Conservation (phyloP, 2,113 vertebrate genomes). For the Ursus arctos region DNA sequence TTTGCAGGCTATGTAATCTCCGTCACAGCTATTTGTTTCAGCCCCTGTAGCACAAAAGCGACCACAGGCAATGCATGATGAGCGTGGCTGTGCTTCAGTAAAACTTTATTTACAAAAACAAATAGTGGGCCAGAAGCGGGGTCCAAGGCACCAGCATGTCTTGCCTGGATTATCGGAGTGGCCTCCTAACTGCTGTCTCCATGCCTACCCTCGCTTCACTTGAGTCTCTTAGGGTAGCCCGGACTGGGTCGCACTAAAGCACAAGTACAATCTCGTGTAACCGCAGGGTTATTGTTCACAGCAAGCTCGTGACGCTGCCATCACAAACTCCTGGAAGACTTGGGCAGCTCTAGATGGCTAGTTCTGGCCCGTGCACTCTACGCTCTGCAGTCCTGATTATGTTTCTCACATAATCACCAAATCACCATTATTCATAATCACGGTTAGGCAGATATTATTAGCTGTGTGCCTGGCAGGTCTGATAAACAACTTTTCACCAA, state of each 20-base stretch:
- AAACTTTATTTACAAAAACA: neutral
- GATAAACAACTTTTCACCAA: neutral
- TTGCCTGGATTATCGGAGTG: neutral
- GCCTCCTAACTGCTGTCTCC: neutral
- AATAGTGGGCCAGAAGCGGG: too few species aligned
- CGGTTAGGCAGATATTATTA: neutral
- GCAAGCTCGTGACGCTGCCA: neutral
- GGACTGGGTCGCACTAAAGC: neutral
- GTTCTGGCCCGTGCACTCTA: neutral
- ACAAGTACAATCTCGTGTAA: accelerated
- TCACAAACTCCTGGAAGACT: neutral
- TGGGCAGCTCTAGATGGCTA: neutral
- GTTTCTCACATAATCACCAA: neutral
- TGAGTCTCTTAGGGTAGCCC: neutral
- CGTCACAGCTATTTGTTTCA: neutral
- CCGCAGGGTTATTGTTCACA: neutral
- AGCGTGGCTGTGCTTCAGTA: neutral
- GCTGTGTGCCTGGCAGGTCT: neutral
- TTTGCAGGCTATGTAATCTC: neutral
- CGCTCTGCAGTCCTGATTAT: neutral
- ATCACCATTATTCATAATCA: neutral
- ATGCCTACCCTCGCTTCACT: neutral
- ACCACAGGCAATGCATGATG: neutral
- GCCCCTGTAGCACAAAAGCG: neutral
- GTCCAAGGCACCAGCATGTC: neutral